phyloP scores from a whole-genome alignment of 2,888 invertebrate species.

The Yponomeuta plumbellus region DNA sequence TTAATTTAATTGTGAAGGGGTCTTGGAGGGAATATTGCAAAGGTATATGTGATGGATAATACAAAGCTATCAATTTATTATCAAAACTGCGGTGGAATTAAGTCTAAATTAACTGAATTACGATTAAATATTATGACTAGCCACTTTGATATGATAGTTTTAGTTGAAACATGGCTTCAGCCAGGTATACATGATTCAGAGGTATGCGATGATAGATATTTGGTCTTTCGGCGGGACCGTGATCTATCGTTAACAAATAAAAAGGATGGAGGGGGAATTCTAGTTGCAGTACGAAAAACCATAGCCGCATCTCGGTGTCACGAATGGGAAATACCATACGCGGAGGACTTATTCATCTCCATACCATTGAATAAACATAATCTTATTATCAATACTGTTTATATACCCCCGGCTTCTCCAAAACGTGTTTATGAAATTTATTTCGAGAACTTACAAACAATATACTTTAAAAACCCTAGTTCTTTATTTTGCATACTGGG shows the following conservation, averaged over 20 bases:
- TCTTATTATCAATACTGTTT: neutral
- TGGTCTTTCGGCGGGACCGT: neutral
- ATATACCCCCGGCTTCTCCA: neutral
- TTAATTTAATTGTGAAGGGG: no score
- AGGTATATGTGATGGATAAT: neutral
- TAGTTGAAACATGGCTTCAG: slow-evolving; percentile 23
- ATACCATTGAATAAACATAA: neutral
- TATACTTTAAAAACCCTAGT: neutral
- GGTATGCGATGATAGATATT: neutral
- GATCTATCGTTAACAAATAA: neutral
- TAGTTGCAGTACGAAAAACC: neutral
- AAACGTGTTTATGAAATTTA: neutral
- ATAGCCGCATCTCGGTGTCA: neutral
- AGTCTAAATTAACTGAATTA: slow-evolving; percentile 19
- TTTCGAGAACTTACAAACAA: neutral
- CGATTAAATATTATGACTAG: slow-evolving; percentile 15
- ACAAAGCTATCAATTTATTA: slow-evolving; percentile 16
- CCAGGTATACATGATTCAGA: neutral
- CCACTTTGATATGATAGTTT: slow-evolving; percentile 19
- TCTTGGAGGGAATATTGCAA: no score
- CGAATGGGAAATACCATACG: neutral
- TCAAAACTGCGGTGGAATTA: slow-evolving; percentile 19
- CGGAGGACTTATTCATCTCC: neutral
- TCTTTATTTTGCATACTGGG: neutral
- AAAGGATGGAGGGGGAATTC: neutral